These are phyloP conservation scores for Podarcis muralis DNA, from an alignment of 2,113 vertebrate genomes.

Conservation along the genomic window DNA sequence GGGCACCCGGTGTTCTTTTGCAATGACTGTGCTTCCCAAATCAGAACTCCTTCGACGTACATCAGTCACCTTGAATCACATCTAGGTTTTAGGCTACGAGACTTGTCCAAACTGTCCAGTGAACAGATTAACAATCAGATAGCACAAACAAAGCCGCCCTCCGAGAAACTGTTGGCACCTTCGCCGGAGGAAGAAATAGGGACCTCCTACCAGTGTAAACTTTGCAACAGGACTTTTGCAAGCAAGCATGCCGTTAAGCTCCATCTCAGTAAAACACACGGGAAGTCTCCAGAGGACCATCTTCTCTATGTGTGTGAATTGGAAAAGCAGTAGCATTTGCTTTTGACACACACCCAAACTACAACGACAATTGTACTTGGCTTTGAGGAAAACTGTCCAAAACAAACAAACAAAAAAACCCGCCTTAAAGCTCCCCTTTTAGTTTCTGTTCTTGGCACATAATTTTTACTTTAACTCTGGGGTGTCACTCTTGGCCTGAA, in stretches of 20 bases:
- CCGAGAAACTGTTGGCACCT: slow-evolving; percentile 92
- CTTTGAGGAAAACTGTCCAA: slow-evolving; percentile 86
- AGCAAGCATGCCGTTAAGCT: slow-evolving; percentile 99
- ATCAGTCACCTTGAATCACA: slow-evolving; percentile 98
- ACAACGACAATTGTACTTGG: slow-evolving; percentile 67
- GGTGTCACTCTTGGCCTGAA: slow-evolving; percentile 80
- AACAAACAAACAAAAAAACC: slow-evolving; percentile 52
- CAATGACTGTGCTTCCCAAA: slow-evolving; percentile 98
- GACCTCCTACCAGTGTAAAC: slow-evolving; percentile 94
- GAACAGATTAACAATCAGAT: slow-evolving; percentile 94
- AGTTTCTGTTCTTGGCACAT: slow-evolving; percentile 87
- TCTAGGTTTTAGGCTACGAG: slow-evolving; percentile 95
- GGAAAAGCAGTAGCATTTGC: slow-evolving; percentile 94
- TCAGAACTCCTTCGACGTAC: slow-evolving; percentile 97
- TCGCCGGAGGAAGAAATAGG: slow-evolving; percentile 90
- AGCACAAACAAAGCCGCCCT: slow-evolving; percentile 91
- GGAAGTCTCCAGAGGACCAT: slow-evolving; percentile 98
- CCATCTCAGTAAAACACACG: slow-evolving; percentile 98
- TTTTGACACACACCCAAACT: slow-evolving; percentile 50
- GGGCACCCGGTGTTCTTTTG: slow-evolving; percentile 99
- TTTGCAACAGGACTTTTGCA: slow-evolving; percentile 99
- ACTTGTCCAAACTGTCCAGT: slow-evolving; percentile 94
- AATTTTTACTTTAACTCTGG: slow-evolving; percentile 85
- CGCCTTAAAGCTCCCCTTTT: slow-evolving; percentile 90
- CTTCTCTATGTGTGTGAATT: slow-evolving; percentile 95